Conservation (phyloP, 2,113 vertebrate species). For the Tretioscincus oriximinensis region DNA sequence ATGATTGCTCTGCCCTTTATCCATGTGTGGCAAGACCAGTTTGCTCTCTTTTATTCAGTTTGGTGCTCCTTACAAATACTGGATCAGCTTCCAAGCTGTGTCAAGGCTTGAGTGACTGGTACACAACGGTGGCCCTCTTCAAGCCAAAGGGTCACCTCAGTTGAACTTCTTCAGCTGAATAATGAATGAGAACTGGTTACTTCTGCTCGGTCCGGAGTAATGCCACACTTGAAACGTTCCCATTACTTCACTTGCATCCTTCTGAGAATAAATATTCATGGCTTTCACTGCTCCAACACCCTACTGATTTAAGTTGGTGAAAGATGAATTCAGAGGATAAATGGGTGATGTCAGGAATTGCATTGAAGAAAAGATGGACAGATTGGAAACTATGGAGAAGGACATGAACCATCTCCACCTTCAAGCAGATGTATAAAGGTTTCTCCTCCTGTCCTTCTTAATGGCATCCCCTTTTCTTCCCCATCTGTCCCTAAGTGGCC, state of each 20-base stretch:
- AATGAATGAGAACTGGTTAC: neutral
- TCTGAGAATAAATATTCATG: neutral
- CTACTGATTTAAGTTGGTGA: neutral
- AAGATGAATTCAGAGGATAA: conserved; percentile 5
- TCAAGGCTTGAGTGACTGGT: conserved; percentile 6
- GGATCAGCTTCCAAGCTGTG: neutral
- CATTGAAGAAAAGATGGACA: conserved; percentile 21
- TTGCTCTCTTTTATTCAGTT: neutral
- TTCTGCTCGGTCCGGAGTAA: neutral
- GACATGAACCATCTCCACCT: conserved; percentile 59
- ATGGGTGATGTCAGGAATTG: conserved; percentile 52
- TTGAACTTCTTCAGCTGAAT: neutral
- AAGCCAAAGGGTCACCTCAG: neutral
- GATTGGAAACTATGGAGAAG: conserved; percentile 22
- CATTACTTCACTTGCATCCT: neutral
- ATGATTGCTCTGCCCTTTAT: neutral
- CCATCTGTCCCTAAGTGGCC: conserved; percentile 75
- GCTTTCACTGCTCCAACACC: neutral
- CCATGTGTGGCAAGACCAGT: neutral
- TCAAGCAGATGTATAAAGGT: conserved; percentile 40
- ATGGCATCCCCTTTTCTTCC: conserved; percentile 69
- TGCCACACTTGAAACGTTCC: neutral
- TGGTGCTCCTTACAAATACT: neutral
- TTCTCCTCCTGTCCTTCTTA: conserved; percentile 57
- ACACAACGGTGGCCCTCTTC: conserved; percentile 6